phyloP scores from a whole-genome alignment of 2,113 vertebrate genomes.

The Aspiorhynchus laticeps region DNA sequence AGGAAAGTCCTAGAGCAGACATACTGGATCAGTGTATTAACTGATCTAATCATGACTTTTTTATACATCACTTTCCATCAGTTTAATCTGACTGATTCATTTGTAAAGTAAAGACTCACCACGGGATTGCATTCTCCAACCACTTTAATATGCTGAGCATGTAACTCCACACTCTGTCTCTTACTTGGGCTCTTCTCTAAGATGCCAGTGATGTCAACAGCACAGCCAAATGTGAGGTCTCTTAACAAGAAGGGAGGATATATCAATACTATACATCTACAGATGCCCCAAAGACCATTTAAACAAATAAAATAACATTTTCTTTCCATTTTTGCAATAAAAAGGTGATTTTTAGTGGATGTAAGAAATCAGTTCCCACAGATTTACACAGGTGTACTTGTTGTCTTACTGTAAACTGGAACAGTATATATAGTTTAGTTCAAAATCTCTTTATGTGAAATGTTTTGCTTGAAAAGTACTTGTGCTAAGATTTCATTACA shows the following conservation, averaged over 20 bases:
- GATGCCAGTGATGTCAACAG: conserved; percentile 85
- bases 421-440: background rate
- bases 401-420: background rate
- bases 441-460: background rate
- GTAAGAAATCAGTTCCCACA: no score
- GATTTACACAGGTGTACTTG: no score
- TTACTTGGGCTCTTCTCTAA: conserved; percentile 84
- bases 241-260: conserved; percentile 64
- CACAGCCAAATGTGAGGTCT: conserved; percentile 84
- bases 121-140: conserved; percentile 84
- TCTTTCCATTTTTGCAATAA: no score
- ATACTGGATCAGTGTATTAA: background rate
- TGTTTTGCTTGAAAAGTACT: background rate
- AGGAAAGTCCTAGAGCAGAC: conserved; percentile 82
- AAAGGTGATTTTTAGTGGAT: background rate
- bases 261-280: background rate
- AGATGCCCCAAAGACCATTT: background rate
- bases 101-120: conserved; percentile 71
- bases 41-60: background rate
- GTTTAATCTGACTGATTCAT: background rate
- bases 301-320: background rate
- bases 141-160: conserved; percentile 81
- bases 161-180: conserved; percentile 85
- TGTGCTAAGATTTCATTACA: background rate
- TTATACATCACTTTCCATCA: background rate